A percentile compares a stretch with the other conserved stretches of the same genome.
Conservation (phyloP, 64 coral and sea anemone species). For the Montipora efflorescens region DNA sequence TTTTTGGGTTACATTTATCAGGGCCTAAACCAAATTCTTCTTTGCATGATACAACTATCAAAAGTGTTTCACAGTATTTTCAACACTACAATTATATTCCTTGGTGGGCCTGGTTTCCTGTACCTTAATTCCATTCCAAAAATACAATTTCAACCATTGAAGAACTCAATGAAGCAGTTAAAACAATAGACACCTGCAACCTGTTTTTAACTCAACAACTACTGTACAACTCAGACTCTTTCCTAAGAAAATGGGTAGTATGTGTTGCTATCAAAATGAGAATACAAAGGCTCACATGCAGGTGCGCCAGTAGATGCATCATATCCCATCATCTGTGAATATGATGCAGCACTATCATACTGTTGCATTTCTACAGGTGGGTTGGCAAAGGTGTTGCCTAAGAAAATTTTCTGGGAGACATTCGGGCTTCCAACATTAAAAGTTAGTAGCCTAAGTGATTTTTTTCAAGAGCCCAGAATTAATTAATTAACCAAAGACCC, state of each 20-base stretch:
- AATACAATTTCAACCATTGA: not conserved
- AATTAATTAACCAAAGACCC: too few species aligned
- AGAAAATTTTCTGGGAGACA: too few species aligned
- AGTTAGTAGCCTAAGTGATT: too few species aligned
- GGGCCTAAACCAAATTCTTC: slow-evolving; percentile 4
- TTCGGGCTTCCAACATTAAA: too few species aligned
- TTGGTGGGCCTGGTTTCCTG: not conserved
- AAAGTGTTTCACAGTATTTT: slow-evolving; percentile 7
- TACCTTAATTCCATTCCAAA: slow-evolving; percentile 9
- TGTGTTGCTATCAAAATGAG: slow-evolving; percentile 54
- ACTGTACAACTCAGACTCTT: slow-evolving; percentile 21
- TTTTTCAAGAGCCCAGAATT: too few species aligned
- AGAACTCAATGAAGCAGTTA: slow-evolving; percentile 24
- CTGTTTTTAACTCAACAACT: slow-evolving; percentile 51
- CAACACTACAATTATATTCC: slow-evolving; percentile 5
- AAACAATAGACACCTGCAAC: slow-evolving; percentile 40
- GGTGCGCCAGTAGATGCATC: slow-evolving; percentile 14
- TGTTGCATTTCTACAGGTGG: not conserved
- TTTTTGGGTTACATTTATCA: slow-evolving; percentile 16
- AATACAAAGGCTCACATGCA: slow-evolving; percentile 32
- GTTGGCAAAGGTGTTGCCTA: too few species aligned
- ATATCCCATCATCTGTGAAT: slow-evolving; percentile 44
- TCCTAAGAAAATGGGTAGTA: slow-evolving; percentile 38
- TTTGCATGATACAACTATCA: slow-evolving; percentile 24
- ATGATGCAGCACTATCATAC: not conserved